phyloP scores from a whole-genome alignment of 1,140 invertebrate genomes.

The Apis florea region DNA sequence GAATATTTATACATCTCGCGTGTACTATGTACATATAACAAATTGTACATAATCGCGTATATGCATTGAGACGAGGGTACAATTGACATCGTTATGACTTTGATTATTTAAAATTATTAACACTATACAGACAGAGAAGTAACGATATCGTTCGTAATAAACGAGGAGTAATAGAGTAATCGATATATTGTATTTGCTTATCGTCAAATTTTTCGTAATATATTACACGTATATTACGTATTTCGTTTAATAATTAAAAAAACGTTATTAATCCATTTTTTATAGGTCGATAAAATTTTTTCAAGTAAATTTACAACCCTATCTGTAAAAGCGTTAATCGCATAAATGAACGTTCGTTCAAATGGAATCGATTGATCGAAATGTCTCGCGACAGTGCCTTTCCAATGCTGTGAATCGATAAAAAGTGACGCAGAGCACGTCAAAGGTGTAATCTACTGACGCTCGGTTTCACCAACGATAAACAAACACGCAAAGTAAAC shows the following conservation, averaged over 20 bases:
- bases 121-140: constrained; percentile 12
- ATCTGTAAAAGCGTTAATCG: constrained; percentile 27
- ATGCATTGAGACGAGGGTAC: constrained; percentile 29
- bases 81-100: constrained; percentile 46
- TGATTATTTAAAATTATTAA: constrained; percentile 25
- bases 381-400: neutral
- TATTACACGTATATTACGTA: neutral
- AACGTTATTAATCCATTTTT: neutral
- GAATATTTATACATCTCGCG: neutral
- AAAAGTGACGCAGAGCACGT: constrained; percentile 4
- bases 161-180: neutral
- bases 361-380: constrained; percentile 28
- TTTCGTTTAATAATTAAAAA: too few species aligned
- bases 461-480: constrained; percentile 25
- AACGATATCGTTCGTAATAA: neutral
- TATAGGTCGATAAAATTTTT: neutral
- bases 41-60: constrained; percentile 23
- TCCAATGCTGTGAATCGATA: constrained; percentile 18
- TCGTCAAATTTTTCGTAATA: neutral
- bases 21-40: constrained; percentile 7
- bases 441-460: constrained; percentile 8
- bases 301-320: neutral
- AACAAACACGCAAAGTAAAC: constrained; percentile 21
- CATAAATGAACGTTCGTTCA: constrained; percentile 8
- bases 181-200: too few species aligned